These are phyloP conservation scores for Microcebus jonahi DNA, from an alignment of 2,113 vertebrate species.

Conservation along the genomic window DNA sequence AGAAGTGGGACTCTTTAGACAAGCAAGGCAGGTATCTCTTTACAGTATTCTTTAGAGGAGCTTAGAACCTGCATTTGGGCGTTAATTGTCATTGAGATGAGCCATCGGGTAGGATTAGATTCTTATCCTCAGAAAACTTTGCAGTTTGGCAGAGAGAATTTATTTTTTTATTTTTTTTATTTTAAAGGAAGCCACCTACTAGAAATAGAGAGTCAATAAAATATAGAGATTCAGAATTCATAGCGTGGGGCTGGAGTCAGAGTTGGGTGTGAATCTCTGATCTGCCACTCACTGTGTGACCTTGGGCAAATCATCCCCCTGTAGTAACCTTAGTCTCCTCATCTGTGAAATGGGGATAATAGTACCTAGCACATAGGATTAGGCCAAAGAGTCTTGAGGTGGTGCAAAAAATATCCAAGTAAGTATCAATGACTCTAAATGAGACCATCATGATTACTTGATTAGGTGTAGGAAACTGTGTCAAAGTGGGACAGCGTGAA, in stretches of 20 bases:
- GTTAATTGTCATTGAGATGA: neutral
- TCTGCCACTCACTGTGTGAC: neutral
- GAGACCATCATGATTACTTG: neutral
- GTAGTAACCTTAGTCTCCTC: neutral
- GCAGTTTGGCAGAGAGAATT: neutral
- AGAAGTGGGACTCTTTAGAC: neutral
- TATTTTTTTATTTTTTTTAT: neutral
- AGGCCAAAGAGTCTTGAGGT: neutral
- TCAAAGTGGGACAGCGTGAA: neutral
- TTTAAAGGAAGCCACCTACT: neutral
- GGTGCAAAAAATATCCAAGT: neutral
- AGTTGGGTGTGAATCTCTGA: neutral
- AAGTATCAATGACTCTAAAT: neutral
- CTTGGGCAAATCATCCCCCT: neutral
- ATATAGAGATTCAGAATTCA: neutral
- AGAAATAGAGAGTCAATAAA: neutral
- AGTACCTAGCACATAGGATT: neutral
- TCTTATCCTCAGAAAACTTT: neutral
- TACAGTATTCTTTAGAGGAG: neutral
- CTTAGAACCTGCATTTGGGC: neutral
- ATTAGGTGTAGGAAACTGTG: conserved; percentile 4
- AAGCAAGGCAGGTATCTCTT: neutral
- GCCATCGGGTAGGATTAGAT: neutral
- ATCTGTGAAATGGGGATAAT: neutral
- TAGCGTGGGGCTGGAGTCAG: neutral